Evolutionary conservation across 1,140 invertebrate species (phyloP).

Genomic region (Bombus balteatus): DNA sequence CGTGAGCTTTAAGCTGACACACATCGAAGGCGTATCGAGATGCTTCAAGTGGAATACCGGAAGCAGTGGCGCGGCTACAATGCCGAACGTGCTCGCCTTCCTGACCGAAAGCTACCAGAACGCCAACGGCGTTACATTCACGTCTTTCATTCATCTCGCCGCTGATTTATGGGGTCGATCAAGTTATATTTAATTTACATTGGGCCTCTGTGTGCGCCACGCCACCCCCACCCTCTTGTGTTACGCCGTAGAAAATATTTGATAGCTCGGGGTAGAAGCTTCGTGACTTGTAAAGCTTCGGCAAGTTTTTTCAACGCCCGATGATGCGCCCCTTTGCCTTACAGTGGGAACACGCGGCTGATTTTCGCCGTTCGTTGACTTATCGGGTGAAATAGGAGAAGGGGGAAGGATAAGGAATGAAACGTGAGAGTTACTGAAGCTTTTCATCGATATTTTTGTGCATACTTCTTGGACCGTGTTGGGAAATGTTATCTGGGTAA

Average conservation of each 20-base stretch:
- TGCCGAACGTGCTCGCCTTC: slow-evolving; percentile 17
- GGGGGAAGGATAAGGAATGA: neutral
- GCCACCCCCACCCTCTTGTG: too few species aligned
- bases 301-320: too few species aligned
- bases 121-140: slow-evolving; percentile 38
- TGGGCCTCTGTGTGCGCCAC: neutral
- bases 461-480: neutral
- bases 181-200: neutral
- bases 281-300: neutral
- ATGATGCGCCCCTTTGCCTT: neutral
- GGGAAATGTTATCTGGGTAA: neutral
- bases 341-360: neutral
- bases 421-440: neutral
- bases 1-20: slow-evolving; percentile 9
- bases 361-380: neutral
- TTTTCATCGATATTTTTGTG: neutral
- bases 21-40: slow-evolving; percentile 22
- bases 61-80: slow-evolving; percentile 22
- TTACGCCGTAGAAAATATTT: neutral
- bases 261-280: neutral
- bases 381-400: neutral
- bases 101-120: neutral
- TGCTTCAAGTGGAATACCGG: slow-evolving; percentile 26
- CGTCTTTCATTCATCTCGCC: neutral
- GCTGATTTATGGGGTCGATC: neutral